Evolutionary conservation across 2,113 vertebrate genomes (phyloP), one percentile per base, ranked within the genome.

Genomic region (Melanotaenia duboulayi): DNA sequence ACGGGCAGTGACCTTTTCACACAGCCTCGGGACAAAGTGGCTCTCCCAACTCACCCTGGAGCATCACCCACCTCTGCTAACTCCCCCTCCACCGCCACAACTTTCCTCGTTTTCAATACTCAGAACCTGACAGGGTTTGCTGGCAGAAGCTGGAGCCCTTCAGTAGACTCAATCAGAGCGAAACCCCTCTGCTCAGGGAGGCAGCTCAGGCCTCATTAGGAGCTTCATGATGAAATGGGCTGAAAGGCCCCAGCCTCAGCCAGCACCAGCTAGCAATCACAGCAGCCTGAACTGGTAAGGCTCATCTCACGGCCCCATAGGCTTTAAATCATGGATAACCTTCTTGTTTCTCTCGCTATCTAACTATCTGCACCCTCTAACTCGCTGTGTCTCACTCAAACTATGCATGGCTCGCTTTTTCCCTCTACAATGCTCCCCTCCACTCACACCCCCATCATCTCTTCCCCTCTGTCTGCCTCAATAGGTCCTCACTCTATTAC

Each of bases 261-360:
- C 72, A 80, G 81, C 78, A 81, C n/a, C 79, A 89, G 81, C 78
- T 71, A 81, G 90, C 89, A 92, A 92, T 92, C 88, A 89, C 90
- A 88, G 90, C 82, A 82, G 77, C 73, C 74, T 76, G 86, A 87
- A 85, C 87, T 77, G 86, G 74, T 87, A 65, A 85, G 81, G 89
- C 82, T 89, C 86, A 88, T 92, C 92, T 90, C 88, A 76, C 20
- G 64, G 87, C 90, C 89, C 86, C 88, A 88, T 24, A 91, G 86
- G 85, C 79, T 73, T 80, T 94, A 92, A 94, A 94, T 94, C 92
- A 94, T 94, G 87, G 88, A 94, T 94, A 90, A 91, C 89, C 86
- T 78, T 84, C 81, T 87, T 76, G 84, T 90, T 90, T 87, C 87
- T 75, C 87, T 79, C 67, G 32, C 85, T 83, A 88, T 88, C 85